phyloP scores from a whole-genome alignment of 2,888 invertebrate genomes.

The Osedax frankpressi region DNA sequence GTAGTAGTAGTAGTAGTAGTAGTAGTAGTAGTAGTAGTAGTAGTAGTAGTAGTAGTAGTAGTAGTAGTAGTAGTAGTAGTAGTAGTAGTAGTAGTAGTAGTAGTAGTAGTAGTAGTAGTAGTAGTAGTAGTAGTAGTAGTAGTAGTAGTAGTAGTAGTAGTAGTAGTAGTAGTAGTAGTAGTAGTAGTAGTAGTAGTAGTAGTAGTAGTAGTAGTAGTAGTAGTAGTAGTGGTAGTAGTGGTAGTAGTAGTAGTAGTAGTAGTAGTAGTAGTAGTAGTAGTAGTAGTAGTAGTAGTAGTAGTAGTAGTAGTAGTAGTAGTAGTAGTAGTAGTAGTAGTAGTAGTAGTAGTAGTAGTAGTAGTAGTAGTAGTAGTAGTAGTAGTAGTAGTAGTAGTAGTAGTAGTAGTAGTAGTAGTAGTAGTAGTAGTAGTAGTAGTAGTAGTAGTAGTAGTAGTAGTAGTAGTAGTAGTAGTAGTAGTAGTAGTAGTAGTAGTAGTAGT shows the following conservation, averaged over 20 bases:
- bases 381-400: neutral
- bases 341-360: neutral
- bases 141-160: neutral
- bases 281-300: conserved; percentile 1
- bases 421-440: neutral
- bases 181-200: neutral
- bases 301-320: neutral
- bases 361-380: neutral
- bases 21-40: neutral
- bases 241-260: neutral
- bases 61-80: neutral
- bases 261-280: neutral
- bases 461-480: neutral
- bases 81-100: neutral
- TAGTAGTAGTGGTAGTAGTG: neutral
- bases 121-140: conserved; percentile 1
- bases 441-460: neutral
- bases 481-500: conserved; percentile 2
- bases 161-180: neutral
- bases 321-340: neutral
- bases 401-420: neutral
- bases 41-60: neutral
- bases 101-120: conserved; percentile 1
- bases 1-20: conserved; percentile 1
- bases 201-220: neutral